Percentiles rank a stretch among this genome's conserved stretches.
Conservation (phyloP, 2,113 vertebrate genomes). For the Athene cunicularia region DNA sequence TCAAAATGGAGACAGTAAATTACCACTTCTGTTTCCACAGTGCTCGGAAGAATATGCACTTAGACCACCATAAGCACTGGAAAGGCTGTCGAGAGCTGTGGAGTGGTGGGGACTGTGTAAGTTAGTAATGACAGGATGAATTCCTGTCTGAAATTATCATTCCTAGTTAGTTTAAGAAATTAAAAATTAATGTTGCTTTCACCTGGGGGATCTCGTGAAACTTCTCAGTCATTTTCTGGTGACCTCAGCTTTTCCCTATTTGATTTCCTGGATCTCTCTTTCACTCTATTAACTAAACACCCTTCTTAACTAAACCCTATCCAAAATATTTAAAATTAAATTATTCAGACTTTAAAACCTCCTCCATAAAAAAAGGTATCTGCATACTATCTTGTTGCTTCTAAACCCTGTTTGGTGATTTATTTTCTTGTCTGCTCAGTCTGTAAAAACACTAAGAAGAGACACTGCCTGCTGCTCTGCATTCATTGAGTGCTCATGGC, state of each 20-base stretch:
- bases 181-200: neutral
- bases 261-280: neutral
- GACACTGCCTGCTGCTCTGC: neutral
- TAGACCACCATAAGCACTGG: neutral
- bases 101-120: fast-evolving
- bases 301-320: neutral
- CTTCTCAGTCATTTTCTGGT: neutral
- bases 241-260: neutral
- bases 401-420: neutral
- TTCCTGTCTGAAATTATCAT: neutral
- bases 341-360: neutral
- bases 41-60: neutral
- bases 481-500: fast-evolving
- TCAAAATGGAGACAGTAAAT: neutral
- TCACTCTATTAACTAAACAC: neutral
- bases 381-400: neutral
- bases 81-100: neutral
- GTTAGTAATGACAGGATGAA: neutral
- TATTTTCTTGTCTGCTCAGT: neutral
- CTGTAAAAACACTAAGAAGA: neutral
- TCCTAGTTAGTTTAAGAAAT: neutral
- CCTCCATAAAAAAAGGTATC: neutral
- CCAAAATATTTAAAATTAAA: neutral
- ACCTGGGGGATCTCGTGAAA: neutral
- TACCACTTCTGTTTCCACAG: neutral